Percentiles rank a stretch among this genome's conserved stretches.
Evolutionary conservation across 1,140 invertebrate species (phyloP).

Genomic region (Sarcophaga bullata): DNA sequence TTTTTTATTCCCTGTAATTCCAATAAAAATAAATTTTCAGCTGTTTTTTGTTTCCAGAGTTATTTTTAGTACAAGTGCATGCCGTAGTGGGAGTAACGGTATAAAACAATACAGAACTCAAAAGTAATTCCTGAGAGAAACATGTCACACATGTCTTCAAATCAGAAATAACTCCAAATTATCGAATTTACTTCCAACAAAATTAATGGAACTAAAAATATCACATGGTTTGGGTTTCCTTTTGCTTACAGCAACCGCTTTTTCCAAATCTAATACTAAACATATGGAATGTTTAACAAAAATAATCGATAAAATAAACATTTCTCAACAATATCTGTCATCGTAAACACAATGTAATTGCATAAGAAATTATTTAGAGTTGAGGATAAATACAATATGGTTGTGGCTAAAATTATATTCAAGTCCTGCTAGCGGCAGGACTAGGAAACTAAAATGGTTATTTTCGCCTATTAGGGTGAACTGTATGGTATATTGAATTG

Average conservation of each 20-base stretch:
- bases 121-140: slow-evolving; percentile 22
- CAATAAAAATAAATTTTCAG: slow-evolving; percentile 25
- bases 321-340: no score
- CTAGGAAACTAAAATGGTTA: no score
- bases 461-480: no score
- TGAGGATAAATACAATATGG: no score
- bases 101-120: not conserved
- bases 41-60: not conserved
- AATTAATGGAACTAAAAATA: slow-evolving; percentile 7
- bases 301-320: not conserved
- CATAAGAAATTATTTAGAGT: no score
- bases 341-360: no score
- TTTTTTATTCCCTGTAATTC: not conserved
- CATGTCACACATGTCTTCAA: slow-evolving; percentile 34
- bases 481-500: no score
- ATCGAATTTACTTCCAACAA: not conserved
- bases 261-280: not conserved
- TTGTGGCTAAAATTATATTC: no score
- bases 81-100: not conserved
- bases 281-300: not conserved
- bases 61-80: slow-evolving; percentile 38
- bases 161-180: not conserved
- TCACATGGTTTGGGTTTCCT: slow-evolving; percentile 19
- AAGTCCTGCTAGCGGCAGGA: no score
- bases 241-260: not conserved